Evolutionary conservation across 2,888 invertebrate genomes (phyloP), one percentile per base, ranked within the genome.

Genomic region (Yponomeuta malinellus): DNA sequence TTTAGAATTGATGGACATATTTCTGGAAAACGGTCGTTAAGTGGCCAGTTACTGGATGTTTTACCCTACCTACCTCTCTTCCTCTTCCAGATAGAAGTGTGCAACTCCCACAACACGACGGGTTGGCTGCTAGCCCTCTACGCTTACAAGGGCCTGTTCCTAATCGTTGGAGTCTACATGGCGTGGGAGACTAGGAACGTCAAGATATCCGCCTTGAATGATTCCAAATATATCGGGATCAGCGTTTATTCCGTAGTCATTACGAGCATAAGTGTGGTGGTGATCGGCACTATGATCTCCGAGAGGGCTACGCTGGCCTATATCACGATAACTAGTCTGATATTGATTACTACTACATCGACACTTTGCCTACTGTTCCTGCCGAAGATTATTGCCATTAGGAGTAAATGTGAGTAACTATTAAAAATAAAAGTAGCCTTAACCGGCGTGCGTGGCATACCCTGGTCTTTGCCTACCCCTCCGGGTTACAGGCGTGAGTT

Each of bases 101-200:
- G 98, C 86, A 95, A 95, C 78, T 98, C 97, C 1, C 95, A 96
- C 76, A 96, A 97, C 85, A 97, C 96, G 12, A 95, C 96, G 64
- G 96, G 96, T 69, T 98, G 98, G 98, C 93, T 97, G n/a, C 95
- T 97, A 69, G 96, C 95, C 0, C 94, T 98, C 12, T 98, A 98
- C 85, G 96, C 96, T 10, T 98, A 98, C 93, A 98, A 98, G 86
- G 97, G 97, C 1, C 93, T 98, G 0, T 93, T 98, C 29, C 93
- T 98, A 23, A 94, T 97, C 48, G 97, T 98, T 73, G 98, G 98
- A 0, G 96, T 97, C 4, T 98, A 97, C 89, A 98, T 98, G 98
- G 98, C 98, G 0, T 98, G 98, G 98, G 97, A 98, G 90, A 98
- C 98, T 10, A 94, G 97, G 70, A 95, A 96, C 84, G 97, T 98